Conservation (phyloP, 2,113 vertebrate genomes). For the Corythoichthys haematopterus region DNA sequence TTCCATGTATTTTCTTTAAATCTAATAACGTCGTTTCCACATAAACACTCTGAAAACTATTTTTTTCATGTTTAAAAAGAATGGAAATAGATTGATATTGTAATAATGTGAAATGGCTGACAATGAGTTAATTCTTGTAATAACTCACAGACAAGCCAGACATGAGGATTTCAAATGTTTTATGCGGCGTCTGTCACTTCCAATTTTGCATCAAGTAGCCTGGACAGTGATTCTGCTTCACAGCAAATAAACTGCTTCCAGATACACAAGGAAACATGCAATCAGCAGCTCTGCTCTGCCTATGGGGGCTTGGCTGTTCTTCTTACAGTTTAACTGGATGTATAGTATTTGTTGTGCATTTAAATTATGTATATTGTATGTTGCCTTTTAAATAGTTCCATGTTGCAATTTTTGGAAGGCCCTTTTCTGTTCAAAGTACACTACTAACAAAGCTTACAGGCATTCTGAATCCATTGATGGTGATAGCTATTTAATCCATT, state of each 20-base stretch:
- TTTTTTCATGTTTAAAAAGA: constrained; percentile 13
- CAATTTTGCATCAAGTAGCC: constrained; percentile 22
- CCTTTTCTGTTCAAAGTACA: too few relatives aligned
- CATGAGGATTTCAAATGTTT: constrained; percentile 36
- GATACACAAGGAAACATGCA: constrained; percentile 39
- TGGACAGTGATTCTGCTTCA: constrained; percentile 21
- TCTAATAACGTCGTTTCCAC: constrained; percentile 34
- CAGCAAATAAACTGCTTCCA: constrained; percentile 40
- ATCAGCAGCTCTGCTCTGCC: constrained; percentile 36
- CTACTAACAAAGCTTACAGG: too few relatives aligned
- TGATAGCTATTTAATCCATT: too few relatives aligned
- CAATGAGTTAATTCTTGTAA: constrained; percentile 17
- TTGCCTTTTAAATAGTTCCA: neutral
- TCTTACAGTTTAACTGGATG: neutral
- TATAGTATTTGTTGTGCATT: neutral
- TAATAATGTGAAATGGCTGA: constrained; percentile 11
- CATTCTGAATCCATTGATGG: too few relatives aligned
- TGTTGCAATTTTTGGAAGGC: neutral
- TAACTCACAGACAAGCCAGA: constrained; percentile 27
- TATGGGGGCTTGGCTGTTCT: too few relatives aligned
- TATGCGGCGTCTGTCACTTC: constrained; percentile 31
- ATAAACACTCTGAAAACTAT: constrained; percentile 32
- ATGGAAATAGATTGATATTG: constrained; percentile 2
- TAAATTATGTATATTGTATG: neutral
- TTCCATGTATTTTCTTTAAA: constrained; percentile 11